phyloP scores from a whole-genome alignment of 2,888 invertebrate species.

The Scaptomyza caliginosa region DNA sequence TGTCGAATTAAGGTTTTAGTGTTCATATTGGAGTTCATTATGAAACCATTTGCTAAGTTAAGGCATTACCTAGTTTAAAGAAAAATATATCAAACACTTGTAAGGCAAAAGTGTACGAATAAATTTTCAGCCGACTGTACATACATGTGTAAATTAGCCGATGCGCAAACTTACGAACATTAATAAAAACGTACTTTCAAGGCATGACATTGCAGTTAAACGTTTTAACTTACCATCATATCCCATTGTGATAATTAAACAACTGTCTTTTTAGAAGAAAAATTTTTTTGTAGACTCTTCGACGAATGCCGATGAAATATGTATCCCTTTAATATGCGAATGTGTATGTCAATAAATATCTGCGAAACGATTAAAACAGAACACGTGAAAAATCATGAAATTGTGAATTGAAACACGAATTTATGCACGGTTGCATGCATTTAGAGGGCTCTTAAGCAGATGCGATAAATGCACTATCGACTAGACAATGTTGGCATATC shows the following conservation, averaged over 20 bases:
- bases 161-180: slow-evolving; percentile 22
- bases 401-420: slow-evolving; percentile 43
- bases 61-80: not conserved
- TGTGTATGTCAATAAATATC: slow-evolving; percentile 59
- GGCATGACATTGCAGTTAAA: not conserved
- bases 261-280: slow-evolving; percentile 36
- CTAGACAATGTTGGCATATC: slow-evolving; percentile 1
- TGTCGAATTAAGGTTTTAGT: too few relatives aligned
- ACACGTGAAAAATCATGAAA: slow-evolving; percentile 63
- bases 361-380: slow-evolving; percentile 66
- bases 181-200: slow-evolving; percentile 2
- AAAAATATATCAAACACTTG: not conserved
- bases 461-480: slow-evolving; percentile 23
- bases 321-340: slow-evolving; percentile 59
- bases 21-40: not conserved
- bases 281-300: slow-evolving; percentile 41
- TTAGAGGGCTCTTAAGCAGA: not conserved
- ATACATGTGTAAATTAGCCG: slow-evolving; percentile 36
- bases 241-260: slow-evolving; percentile 51
- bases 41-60: not conserved
- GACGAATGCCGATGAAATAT: slow-evolving; percentile 63
- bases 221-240: slow-evolving; percentile 60
- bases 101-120: not conserved
- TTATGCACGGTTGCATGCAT: slow-evolving; percentile 15
- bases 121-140: slow-evolving; percentile 1